These are phyloP conservation scores for Chorisops tibialis DNA, from an alignment of 2,888 invertebrate genomes.

Conservation along the genomic window DNA sequence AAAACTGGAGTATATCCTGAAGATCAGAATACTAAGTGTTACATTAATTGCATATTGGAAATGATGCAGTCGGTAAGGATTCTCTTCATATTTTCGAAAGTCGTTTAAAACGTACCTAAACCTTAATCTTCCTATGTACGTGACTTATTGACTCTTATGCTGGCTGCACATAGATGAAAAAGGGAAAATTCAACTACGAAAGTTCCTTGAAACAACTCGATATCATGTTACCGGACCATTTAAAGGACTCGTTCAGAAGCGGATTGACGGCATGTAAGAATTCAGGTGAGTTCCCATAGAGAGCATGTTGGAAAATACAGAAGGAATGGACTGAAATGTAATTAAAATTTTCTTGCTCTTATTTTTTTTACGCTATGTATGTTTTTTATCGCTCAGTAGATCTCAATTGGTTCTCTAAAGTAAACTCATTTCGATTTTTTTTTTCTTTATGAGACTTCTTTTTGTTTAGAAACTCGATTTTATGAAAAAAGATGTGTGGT, in stretches of 20 bases:
- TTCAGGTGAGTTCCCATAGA: constrained; percentile 34
- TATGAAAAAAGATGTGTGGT: no score
- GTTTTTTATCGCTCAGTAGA: neutral
- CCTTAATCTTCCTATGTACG: no score
- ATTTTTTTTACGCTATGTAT: neutral
- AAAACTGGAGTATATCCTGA: constrained; percentile 43
- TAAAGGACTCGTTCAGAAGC: constrained; percentile 42
- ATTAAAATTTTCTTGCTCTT: neutral
- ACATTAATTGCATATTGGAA: constrained; percentile 54
- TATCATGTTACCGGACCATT: constrained; percentile 45
- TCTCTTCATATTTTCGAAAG: no score
- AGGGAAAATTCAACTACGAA: constrained; percentile 48
- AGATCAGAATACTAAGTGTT: constrained; percentile 53
- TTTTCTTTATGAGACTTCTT: neutral
- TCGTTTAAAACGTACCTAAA: no score
- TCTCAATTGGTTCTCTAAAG: neutral
- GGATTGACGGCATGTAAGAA: constrained; percentile 44
- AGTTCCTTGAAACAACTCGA: constrained; percentile 48
- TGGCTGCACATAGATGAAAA: constrained; percentile 44
- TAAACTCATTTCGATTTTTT: neutral
- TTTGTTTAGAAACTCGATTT: no score
- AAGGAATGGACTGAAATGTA: neutral
- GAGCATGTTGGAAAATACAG: neutral
- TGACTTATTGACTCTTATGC: neutral
- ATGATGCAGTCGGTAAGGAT: constrained; percentile 56